Evolutionary conservation across 2,113 vertebrate genomes (phyloP).

Genomic region (Serinus canaria): DNA sequence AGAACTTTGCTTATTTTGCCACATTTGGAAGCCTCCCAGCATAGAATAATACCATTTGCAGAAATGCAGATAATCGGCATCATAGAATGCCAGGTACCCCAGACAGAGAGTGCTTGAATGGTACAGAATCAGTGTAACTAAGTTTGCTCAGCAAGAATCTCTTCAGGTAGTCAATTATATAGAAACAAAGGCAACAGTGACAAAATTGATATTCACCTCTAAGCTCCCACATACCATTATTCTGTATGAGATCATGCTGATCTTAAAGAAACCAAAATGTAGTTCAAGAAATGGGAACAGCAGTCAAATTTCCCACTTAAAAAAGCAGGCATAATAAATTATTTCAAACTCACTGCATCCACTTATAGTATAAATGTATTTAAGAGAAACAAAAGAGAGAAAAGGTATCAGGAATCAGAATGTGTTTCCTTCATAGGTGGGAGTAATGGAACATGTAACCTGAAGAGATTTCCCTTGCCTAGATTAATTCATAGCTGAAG

Average conservation of each 20-base stretch:
- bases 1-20: neutral
- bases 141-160: neutral
- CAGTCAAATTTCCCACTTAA: neutral
- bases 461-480: neutral
- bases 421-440: neutral
- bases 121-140: neutral
- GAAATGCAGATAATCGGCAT: neutral
- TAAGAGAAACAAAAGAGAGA: neutral
- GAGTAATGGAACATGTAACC: neutral
- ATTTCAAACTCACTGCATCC: neutral
- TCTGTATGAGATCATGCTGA: neutral
- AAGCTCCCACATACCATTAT: neutral
- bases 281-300: neutral
- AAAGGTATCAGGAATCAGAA: neutral
- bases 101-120: neutral
- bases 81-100: neutral
- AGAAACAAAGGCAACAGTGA: neutral
- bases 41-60: neutral
- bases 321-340: neutral
- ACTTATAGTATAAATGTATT: neutral
- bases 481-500: neutral
- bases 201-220: neutral
- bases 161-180: neutral
- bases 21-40: neutral
- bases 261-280: neutral